Base-by-base conservation (phyloP, 2,113 vertebrate genomes). In the Chascanopsetta lugubris region DNA sequence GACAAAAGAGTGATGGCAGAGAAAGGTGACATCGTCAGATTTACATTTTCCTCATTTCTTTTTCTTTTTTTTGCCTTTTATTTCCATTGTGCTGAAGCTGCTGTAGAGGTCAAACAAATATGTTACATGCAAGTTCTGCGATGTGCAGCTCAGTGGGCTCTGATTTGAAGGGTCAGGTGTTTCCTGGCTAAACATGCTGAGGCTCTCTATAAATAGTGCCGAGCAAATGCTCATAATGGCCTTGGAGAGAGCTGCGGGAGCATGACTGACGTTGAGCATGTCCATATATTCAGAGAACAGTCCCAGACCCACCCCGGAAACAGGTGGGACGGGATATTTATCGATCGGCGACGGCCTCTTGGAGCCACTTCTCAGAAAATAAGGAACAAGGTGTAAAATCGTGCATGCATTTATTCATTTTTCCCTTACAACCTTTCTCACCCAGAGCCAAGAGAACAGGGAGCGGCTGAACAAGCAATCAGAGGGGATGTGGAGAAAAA, bases 151-250 rank as follows among this genome's bases (percentile, higher is more conserved):
- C 59, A 75, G 40, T 71, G 71, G 26, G n/a, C 51, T 61, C 55
- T 80, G 69, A 83, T 73, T 72, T 76, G 57, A 80, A 82, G 72
- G 76, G 71, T 82, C 82, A 87, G 79, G 78, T 85, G 70, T 84
- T 85, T 86, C 65, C 77, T 87, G 85, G 85, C 78, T 87, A 90
- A 90, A 89, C 80, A 90, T 67, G 75, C 72, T 62, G 61, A 79
- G 74, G 59, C 40, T 66, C 46, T 85, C 86, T 80, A 84, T 85
- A 87, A 84, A 89, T 80, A 85, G 80, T 70, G 49, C 47, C 2
- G 58, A 64, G 70, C 62, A 79, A 85, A 82, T 69, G 72, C 59
- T 61, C 56, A 76, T 72, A 80, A 80, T 85, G 83, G 84, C 84
- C 73, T 84, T 42, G 72, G 65, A 83, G 65, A 83, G 80, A 77